A percentile compares a stretch with the other conserved stretches of the same genome.
phyloP scores from a whole-genome alignment of 2,113 vertebrate genomes.

The Sminthopsis crassicaudata region DNA sequence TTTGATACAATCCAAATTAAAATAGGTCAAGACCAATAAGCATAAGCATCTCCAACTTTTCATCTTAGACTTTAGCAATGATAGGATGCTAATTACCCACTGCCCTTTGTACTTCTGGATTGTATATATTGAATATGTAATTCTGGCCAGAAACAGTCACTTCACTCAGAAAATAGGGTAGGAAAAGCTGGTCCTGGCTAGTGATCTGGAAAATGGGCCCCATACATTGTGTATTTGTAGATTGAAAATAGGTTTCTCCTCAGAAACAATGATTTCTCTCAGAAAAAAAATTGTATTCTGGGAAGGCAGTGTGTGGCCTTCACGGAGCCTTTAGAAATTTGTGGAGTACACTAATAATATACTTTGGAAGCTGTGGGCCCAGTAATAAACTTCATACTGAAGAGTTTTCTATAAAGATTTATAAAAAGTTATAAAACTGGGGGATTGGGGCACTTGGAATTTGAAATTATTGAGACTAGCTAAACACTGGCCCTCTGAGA shows the following conservation, averaged over 20 bases:
- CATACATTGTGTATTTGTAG: conserved; percentile 12
- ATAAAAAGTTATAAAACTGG: conserved; percentile 41
- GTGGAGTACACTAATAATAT: conserved; percentile 22
- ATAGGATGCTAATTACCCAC: not conserved
- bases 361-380: conserved; percentile 12
- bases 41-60: not conserved
- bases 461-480: conserved; percentile 44
- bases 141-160: conserved; percentile 4
- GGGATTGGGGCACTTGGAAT: conserved; percentile 41
- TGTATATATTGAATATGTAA: not conserved
- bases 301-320: not conserved
- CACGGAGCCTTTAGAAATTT: not conserved
- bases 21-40: not conserved
- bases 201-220: conserved; percentile 3
- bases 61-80: not conserved
- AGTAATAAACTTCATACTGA: not conserved
- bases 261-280: conserved; percentile 30
- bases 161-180: conserved; percentile 28
- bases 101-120: conserved; percentile 9
- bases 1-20: not conserved
- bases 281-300: not conserved
- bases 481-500: conserved; percentile 29
- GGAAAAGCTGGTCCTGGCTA: not conserved
- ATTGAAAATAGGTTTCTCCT: conserved; percentile 44
- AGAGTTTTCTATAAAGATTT: conserved; percentile 35